Percentiles rank a stretch among this genome's conserved stretches.
Evolutionary conservation across 2,888 invertebrate genomes (phyloP).

Genomic region (Ormyrus pomaceus): DNA sequence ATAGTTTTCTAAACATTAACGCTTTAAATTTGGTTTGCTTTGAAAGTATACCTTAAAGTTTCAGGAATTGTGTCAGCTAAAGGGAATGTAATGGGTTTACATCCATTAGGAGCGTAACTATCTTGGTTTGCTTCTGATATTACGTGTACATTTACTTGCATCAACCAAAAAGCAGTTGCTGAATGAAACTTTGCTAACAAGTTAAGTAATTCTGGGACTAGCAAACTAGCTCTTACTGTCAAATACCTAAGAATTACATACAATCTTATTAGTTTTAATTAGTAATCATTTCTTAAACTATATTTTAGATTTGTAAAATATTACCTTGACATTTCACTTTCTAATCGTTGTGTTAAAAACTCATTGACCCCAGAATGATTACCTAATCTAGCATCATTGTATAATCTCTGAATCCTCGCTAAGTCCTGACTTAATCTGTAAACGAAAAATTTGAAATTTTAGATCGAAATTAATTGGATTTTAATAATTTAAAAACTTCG

Average conservation of each 20-base stretch:
- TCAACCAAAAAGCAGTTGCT: slow-evolving; percentile 89
- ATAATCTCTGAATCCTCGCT: slow-evolving; percentile 85
- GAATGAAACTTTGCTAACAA: slow-evolving; percentile 86
- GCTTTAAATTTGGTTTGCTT: background rate
- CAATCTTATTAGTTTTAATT: background rate
- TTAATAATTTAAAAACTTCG: background rate
- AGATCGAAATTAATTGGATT: background rate
- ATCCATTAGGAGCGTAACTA: slow-evolving; percentile 80
- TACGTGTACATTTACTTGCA: slow-evolving; percentile 84
- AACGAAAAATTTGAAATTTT: slow-evolving; percentile 11
- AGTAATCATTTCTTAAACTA: background rate
- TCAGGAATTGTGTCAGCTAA: slow-evolving; percentile 81
- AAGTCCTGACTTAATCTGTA: slow-evolving; percentile 77
- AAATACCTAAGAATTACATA: slow-evolving; percentile 79
- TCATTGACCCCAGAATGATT: slow-evolving; percentile 79
- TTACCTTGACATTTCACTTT: slow-evolving; percentile 81
- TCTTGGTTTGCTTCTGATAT: slow-evolving; percentile 68
- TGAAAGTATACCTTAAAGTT: slow-evolving; percentile 79
- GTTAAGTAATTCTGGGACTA: slow-evolving; percentile 85
- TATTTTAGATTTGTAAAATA: slow-evolving; percentile 19
- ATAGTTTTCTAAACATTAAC: background rate
- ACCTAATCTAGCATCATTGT: slow-evolving; percentile 82
- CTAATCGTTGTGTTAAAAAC: slow-evolving; percentile 80
- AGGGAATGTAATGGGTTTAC: slow-evolving; percentile 80
- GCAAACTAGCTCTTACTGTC: slow-evolving; percentile 85